Evolutionary conservation across 2,113 vertebrate genomes (phyloP).

Genomic region (Petrocephalus microphthalmus): DNA sequence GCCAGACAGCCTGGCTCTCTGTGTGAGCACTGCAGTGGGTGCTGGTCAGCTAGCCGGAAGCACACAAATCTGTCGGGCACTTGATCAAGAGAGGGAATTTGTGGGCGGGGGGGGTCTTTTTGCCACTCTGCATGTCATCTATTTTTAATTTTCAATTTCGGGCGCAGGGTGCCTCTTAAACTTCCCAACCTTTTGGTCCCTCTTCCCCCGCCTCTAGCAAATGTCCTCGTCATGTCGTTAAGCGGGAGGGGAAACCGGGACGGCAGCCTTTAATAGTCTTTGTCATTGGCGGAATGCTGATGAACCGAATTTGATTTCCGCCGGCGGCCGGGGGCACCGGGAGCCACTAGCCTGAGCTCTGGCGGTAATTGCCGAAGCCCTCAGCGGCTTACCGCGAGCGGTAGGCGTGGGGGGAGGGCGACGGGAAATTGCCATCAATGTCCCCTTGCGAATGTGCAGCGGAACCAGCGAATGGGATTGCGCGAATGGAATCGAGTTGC

Average conservation of each 20-base stretch:
- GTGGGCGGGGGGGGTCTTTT: not conserved
- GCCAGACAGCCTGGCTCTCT: not conserved
- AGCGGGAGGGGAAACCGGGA: not conserved
- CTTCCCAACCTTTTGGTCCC: not conserved
- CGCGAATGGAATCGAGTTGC: not conserved
- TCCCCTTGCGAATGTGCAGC: not conserved
- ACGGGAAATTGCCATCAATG: not conserved
- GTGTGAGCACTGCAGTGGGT: not conserved
- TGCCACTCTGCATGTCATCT: not conserved
- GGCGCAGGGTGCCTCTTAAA: not conserved
- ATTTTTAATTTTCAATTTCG: conserved; percentile 3
- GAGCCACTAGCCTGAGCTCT: not conserved
- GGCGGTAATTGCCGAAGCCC: conserved; percentile 3
- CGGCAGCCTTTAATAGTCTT: not conserved
- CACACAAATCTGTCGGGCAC: not conserved
- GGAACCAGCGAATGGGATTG: not conserved
- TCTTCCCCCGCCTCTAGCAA: not conserved
- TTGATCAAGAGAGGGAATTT: not conserved
- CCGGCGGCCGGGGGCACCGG: not conserved
- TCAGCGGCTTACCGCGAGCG: not conserved
- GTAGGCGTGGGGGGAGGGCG: not conserved
- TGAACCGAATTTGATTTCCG: conserved; percentile 10
- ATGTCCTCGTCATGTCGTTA: not conserved
- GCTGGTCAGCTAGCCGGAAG: not conserved
- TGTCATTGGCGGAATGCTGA: not conserved